Evolutionary conservation across 2,888 invertebrate species (phyloP), one percentile per base, ranked within the genome.

Genomic region (Bellardia pandia): DNA sequence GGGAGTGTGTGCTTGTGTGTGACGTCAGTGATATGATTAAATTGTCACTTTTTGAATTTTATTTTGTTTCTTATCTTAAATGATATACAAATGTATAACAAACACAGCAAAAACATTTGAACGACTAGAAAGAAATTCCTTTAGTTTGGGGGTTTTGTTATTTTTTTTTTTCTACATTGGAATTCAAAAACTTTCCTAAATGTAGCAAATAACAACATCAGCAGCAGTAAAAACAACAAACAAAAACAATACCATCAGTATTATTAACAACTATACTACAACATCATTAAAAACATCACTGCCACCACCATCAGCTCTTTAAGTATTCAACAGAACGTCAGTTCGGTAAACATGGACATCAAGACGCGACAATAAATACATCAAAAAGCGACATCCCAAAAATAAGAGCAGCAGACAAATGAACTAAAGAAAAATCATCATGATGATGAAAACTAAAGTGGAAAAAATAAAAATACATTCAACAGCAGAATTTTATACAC

Each of bases 351-450:
- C 74, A 81, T 84, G 84, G 60, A 78, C 81, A 86, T 80, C 80
- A 80, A 80, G 76, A 75, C 62, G 72, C 79, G 79, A 86, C 86
- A 85, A 83, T 86, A 88, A 86, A 88, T 88, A 87, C 83, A 85
- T 87, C 83, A 88, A 85, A 85, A 75, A 77, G 77, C 66, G 85
- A 80, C 86, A 85, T 64, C 69, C 82, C 79, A 82, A 82, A 85
- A 86, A 76, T 84, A 84, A 83, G 60, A 74, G 69, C 80, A 86
- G 11, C 86, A 66, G 79, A 86, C 78, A 84, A 87, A 85, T 85
- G 80, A 74, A 84, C 77, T 77, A 16, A 85, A 82, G 75, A 75
- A 85, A 79, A 85, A 64, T 74, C 77, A 69, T 11, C 77, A 82
- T 58, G 30, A 45, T 45, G 45, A 60, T 37, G 69, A 71, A 78